Evolutionary conservation across 2,113 vertebrate species (phyloP).

Genomic region (Aramus guarauna): DNA sequence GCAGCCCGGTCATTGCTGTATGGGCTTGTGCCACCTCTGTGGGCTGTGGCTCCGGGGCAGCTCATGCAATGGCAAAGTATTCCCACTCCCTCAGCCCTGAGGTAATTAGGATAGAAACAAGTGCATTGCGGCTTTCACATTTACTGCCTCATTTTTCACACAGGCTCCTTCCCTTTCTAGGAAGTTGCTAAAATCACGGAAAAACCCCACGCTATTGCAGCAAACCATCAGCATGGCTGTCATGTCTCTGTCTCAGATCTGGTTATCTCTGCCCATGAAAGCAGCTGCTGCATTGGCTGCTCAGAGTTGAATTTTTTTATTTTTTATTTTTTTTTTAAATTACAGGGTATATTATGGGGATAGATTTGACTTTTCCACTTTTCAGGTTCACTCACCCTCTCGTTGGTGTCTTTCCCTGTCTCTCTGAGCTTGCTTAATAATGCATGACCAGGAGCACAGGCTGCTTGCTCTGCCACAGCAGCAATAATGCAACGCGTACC

Average conservation of each 20-base stretch:
- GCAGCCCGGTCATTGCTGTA: background rate
- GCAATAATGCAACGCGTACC: slow-evolving; percentile 6
- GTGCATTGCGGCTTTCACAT: background rate
- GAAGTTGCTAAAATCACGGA: background rate
- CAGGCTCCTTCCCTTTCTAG: background rate
- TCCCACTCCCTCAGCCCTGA: background rate
- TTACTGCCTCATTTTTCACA: background rate
- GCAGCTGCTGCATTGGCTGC: background rate
- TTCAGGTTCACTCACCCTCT: background rate
- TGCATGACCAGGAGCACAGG: slow-evolving; percentile 45
- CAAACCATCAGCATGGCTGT: slow-evolving; percentile 24
- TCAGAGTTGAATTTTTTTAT: background rate
- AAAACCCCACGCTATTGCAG: background rate
- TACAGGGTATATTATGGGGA: no score
- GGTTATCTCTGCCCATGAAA: background rate
- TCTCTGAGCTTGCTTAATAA: slow-evolving; percentile 50
- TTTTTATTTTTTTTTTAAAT: background rate
- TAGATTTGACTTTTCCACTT: background rate
- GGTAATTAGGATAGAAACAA: background rate
- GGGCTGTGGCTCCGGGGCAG: background rate
- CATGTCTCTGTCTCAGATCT: background rate
- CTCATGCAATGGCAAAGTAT: background rate
- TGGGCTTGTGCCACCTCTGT: background rate
- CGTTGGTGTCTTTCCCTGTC: background rate
- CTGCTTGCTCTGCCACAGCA: slow-evolving; percentile 23